These are phyloP conservation scores for Boloria euphrosyne DNA, from an alignment of 2,888 invertebrate species.

Conservation along the genomic window DNA sequence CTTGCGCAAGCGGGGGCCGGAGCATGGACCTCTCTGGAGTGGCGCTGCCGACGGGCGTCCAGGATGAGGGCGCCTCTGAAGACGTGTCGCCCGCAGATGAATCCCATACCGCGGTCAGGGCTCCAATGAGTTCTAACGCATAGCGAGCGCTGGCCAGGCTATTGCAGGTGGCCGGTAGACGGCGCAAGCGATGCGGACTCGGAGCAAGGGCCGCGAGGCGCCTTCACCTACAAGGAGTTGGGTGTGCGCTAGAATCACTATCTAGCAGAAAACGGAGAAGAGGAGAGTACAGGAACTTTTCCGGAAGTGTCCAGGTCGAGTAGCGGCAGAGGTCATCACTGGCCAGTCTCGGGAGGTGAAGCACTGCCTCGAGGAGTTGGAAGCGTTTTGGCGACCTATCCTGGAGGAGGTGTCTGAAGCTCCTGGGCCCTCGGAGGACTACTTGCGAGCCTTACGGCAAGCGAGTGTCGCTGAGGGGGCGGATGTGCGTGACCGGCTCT, in stretches of 20 bases:
- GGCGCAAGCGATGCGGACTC: background rate
- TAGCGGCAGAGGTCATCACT: slow-evolving; percentile 39
- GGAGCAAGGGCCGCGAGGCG: slow-evolving; percentile 1
- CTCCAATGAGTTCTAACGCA: background rate
- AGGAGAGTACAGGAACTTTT: slow-evolving; percentile 36
- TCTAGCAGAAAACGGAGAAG: slow-evolving; percentile 22
- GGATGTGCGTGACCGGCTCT: slow-evolving; percentile 20
- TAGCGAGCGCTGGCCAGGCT: background rate
- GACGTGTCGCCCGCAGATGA: background rate
- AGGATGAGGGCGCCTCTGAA: background rate
- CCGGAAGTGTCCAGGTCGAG: slow-evolving; percentile 33
- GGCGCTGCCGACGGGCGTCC: background rate
- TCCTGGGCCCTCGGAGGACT: slow-evolving; percentile 24
- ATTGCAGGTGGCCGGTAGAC: background rate
- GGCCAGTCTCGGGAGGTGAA: slow-evolving; percentile 29
- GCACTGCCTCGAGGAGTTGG: slow-evolving; percentile 35
- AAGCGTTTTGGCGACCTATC: slow-evolving; percentile 41
- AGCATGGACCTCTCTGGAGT: background rate
- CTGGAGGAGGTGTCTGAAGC: slow-evolving; percentile 25
- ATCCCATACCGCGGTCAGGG: background rate
- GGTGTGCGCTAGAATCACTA: slow-evolving; percentile 6
- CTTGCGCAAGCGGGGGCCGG: background rate
- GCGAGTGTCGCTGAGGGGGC: slow-evolving; percentile 13
- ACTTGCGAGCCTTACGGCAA: slow-evolving; percentile 6
- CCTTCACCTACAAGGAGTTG: background rate